Conservation (phyloP, 2,113 vertebrate genomes). For the Sakesphorus luctuosus region DNA sequence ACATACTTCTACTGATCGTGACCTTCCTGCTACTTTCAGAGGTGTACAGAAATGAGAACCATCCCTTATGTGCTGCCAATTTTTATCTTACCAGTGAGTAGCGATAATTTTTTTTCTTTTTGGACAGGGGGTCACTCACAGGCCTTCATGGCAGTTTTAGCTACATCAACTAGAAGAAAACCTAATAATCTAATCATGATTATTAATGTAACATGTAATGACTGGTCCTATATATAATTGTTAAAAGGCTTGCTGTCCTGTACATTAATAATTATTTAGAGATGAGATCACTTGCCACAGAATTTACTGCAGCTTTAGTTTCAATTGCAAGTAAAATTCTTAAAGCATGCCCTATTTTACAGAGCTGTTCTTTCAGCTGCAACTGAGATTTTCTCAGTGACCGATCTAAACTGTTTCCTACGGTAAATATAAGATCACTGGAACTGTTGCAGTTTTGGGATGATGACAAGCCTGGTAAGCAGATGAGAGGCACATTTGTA, state of each 20-base stretch:
- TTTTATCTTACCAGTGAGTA: slow-evolving; percentile 49
- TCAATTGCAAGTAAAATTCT: not conserved
- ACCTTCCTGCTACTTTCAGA: slow-evolving; percentile 55
- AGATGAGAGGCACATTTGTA: not conserved
- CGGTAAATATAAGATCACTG: not conserved
- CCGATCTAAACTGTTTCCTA: not conserved
- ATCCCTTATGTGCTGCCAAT: slow-evolving; percentile 35
- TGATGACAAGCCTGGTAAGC: not conserved
- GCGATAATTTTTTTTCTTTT: slow-evolving; percentile 16
- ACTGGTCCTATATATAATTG: not conserved
- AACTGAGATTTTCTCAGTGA: not conserved
- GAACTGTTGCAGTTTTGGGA: not conserved
- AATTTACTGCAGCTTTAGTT: not conserved
- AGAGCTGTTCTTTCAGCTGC: not conserved
- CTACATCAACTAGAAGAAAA: not conserved
- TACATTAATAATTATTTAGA: not conserved
- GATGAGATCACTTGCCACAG: not conserved
- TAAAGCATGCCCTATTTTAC: not conserved
- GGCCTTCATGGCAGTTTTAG: not conserved
- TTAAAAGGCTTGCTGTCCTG: not conserved
- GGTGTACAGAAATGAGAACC: slow-evolving; percentile 59
- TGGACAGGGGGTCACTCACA: not conserved
- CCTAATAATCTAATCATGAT: not conserved
- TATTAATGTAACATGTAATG: not conserved
- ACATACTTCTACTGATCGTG: slow-evolving; percentile 41